phyloP scores from a whole-genome alignment of 1,140 invertebrate genomes.

The Temnothorax curvispinosus region DNA sequence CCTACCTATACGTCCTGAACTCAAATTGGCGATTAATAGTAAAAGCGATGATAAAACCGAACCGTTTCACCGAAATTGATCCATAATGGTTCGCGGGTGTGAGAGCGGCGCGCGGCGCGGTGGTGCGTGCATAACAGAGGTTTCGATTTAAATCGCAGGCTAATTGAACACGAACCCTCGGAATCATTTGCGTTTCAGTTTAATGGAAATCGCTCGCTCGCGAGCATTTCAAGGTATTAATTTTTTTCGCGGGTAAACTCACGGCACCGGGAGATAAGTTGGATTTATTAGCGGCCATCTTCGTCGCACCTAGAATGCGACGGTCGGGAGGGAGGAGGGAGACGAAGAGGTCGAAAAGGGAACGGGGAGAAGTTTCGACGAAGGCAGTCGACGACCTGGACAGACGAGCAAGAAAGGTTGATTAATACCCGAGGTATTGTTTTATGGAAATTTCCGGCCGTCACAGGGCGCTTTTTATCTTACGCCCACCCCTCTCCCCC shows the following conservation, averaged over 20 bases:
- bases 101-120: neutral
- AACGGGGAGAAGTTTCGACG: constrained; percentile 41
- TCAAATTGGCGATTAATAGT: constrained; percentile 49
- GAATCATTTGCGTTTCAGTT: constrained; percentile 27
- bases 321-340: neutral
- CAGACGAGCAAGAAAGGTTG: constrained; percentile 77
- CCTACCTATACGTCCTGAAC: neutral
- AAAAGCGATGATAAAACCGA: constrained; percentile 47
- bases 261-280: constrained; percentile 27
- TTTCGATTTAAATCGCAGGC: constrained; percentile 66
- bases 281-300: constrained; percentile 47
- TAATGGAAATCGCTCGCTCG: constrained; percentile 32
- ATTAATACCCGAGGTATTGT: constrained; percentile 82
- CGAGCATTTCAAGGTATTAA: constrained; percentile 8
- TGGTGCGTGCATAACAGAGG: constrained; percentile 38
- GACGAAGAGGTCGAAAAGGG: neutral
- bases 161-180: constrained; percentile 45
- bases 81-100: constrained; percentile 30
- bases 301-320: constrained; percentile 8
- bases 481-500: neutral
- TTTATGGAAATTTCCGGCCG: constrained; percentile 76
- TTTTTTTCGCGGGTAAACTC: neutral
- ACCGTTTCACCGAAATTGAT: constrained; percentile 47
- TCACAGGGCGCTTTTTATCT: constrained; percentile 67
- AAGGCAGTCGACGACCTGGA: constrained; percentile 56